Percentiles rank a stretch among this genome's conserved stretches.
Evolutionary conservation across 2,797 vertebrate species (phyloP).

Genomic region (Podarcis siculus): DNA sequence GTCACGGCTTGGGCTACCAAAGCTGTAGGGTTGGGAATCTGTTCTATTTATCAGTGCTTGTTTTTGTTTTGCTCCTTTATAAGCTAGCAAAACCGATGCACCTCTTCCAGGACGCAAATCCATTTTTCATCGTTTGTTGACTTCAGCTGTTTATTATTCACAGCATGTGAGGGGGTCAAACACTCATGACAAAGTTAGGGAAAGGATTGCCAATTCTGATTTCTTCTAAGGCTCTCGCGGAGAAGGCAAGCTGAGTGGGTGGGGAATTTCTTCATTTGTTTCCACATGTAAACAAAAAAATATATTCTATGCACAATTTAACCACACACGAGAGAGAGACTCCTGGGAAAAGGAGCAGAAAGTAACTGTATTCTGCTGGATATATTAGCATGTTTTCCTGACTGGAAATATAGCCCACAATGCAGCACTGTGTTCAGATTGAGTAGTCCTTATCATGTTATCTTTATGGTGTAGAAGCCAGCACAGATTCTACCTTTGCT

Average conservation of each 20-base stretch:
- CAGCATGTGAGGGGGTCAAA: background rate
- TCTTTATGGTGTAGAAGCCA: background rate
- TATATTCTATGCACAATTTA: slow-evolving; percentile 51
- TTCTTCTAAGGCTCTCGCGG: slow-evolving; percentile 40
- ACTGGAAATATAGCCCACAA: background rate
- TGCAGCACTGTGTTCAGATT: background rate
- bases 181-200: background rate
- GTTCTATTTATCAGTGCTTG: background rate
- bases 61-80: background rate
- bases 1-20: background rate
- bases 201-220: slow-evolving; percentile 41
- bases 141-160: slow-evolving; percentile 25
- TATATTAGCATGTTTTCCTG: slow-evolving; percentile 43
- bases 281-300: slow-evolving; percentile 61
- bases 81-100: background rate
- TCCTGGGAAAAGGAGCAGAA: slow-evolving; percentile 51
- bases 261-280: slow-evolving; percentile 56
- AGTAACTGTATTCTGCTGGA: slow-evolving; percentile 59
- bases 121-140: background rate
- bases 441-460: background rate
- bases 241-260: slow-evolving; percentile 51
- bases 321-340: slow-evolving; percentile 29
- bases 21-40: background rate
- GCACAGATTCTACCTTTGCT: background rate
- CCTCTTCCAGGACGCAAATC: background rate